Base-by-base conservation (phyloP, 1,140 invertebrate species). In the Drosophila micromelanica region DNA sequence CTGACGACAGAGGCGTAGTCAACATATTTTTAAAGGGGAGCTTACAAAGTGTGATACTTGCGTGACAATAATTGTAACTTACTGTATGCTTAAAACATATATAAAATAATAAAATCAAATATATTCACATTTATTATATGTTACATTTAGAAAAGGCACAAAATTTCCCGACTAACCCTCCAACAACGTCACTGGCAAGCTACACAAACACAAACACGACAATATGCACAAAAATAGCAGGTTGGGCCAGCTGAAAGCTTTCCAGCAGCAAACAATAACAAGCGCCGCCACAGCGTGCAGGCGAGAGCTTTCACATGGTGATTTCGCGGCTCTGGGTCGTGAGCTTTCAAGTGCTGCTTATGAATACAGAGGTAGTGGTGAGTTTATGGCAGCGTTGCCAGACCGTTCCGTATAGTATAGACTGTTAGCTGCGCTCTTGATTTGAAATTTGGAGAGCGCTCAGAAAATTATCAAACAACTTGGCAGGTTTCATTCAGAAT, bases 231-330 rank as follows among this genome's bases (percentile, higher is more conserved):
- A 27, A 49, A 45, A 60, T 60, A 77, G 74, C 70, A 73, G 71
- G 74, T 74, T 77, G 77, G 60, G 60, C 43, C 43, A 70, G 72
- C 65, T 69, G 55, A 84, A 84, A 84, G 80, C 80, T 84, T 42
- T 60, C 12, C 51, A 51, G 32, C 42, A 42, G 11, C 48, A 30
- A 37, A 59, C 65, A 69, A 62, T 43, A 54, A 45, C 20, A 69
- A 54, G 45, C 30, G 20, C 27, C 40, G 49, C 32, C 9, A 51
- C 30, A 35, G 7, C 15, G 32, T 12, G 43, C 52, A 15, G 54
- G 42, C 2, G 5, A 60, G 32, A 71, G 72, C 78, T 63, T 54
- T 49, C 13, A 38, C 12, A 38, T 56, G 55, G 40, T 51, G 35
- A 60, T 27, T 17, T 56, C 7, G 20, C 15, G 15, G 55, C 48